These are phyloP conservation scores for Dolichopus griseipennis DNA, from an alignment of 2,888 invertebrate species.

Conservation along the genomic window DNA sequence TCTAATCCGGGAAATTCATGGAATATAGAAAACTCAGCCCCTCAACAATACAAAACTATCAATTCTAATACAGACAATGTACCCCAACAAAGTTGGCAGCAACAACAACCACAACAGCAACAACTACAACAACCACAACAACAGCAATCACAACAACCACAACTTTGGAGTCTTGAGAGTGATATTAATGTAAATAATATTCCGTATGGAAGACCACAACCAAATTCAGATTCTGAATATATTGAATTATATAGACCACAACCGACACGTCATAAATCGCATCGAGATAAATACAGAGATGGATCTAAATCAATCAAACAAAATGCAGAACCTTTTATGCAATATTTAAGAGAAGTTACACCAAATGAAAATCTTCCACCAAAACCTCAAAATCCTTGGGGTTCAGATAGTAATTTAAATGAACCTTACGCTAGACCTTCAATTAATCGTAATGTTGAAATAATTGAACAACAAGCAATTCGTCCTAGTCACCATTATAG, in stretches of 20 bases:
- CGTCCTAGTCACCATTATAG: slow-evolving; percentile 26
- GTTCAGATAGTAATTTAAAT: background rate
- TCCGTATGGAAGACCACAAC: slow-evolving; percentile 46
- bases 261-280: background rate
- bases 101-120: slow-evolving; percentile 50
- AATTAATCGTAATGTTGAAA: background rate
- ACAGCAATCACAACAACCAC: slow-evolving; percentile 39
- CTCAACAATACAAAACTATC: background rate
- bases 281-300: background rate
- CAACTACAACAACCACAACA: slow-evolving; percentile 43
- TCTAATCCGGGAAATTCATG: background rate
- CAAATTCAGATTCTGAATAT: slow-evolving; percentile 59
- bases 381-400: background rate
- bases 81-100: slow-evolving; percentile 36
- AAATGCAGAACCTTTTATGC: background rate
- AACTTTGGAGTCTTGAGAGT: slow-evolving; percentile 43
- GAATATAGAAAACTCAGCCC: slow-evolving; percentile 9
- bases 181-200: slow-evolving; percentile 61
- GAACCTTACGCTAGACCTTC: background rate
- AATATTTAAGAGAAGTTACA: background rate
- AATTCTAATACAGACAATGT: background rate
- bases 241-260: slow-evolving; percentile 40
- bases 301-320: background rate
- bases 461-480: background rate
- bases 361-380: background rate